Base-by-base conservation (phyloP, 2,113 vertebrate genomes). In the Hoplias malabaricus region DNA sequence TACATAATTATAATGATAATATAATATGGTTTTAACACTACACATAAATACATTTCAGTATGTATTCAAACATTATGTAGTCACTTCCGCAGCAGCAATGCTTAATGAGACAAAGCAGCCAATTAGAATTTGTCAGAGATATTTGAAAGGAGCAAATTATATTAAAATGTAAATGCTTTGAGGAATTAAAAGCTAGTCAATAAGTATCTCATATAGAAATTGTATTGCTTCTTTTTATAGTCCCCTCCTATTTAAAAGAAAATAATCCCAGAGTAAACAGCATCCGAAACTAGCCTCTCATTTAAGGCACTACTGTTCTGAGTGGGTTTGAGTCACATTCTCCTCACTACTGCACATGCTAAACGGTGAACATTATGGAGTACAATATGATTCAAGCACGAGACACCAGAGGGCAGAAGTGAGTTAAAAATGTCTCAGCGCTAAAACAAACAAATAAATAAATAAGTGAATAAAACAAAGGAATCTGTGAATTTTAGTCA, bases 351-450 rank as follows among this genome's bases (percentile, higher is more conserved):
- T 57, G 54, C 33, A 8, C 4, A 19, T 25, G n/a, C 14, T 14
- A 48, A n/a, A 11, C 23, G 23, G 2, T 56, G 43, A 33, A 63
- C 33, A 46, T 0, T 3, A 1, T 11, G 25, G 25, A 34, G 31
- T 3, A 31, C 50, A 3, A 14, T 72, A 40, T 12, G 34, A 13
- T 82, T 73, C 50, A 14, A 19, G 4, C 9, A 8, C 43, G 7
- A 66, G 46, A 59, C 84, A 81, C 56, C 33, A 85, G 84, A 73
- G 77, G 84, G 81, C 81, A 83, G 69, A 38, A 81, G 48, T 76
- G 69, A 73, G 73, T 53, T 66, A 79, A 43, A 80, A 80, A 83
- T 53, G 7, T 6, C 14, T 65, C 48, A 4, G 27, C 19, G 38
- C 38, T 11, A 36, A 27, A 56, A 50, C n/a, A 27, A 67, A 68